Evolutionary conservation across 2,888 invertebrate genomes (phyloP), one percentile per base, ranked within the genome.

Genomic region (Caenorhabditis japonica): DNA sequence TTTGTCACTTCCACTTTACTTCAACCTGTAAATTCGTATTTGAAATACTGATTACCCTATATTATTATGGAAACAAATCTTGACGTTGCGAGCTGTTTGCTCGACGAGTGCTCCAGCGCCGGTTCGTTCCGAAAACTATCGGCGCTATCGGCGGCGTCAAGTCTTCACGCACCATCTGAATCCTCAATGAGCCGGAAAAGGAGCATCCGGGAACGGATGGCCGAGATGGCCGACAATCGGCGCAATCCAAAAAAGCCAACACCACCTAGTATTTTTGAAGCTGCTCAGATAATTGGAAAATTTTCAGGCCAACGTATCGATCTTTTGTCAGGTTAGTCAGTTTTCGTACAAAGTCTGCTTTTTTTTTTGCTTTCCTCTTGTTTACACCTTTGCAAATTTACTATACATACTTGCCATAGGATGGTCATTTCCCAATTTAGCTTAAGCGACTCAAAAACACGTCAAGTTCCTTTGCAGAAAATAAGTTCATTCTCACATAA

Each of bases 241-340:
- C 33, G 66, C 17, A 66, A 69, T 41, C 74, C 76, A 1, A 77
- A 81, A 52, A 73, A 79, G 36, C 79, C 77, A n/a, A 75, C 79
- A 43, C 79, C 79, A 3, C 79, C 81, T 12, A 76, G 76, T 34
- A 81, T 81, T 23, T 81, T 81, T 41, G 81, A 81, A 51, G 81
- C 81, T 12, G 81, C 81, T 13, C 76, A 77, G 33, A 44, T 81
- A 52, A 78, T 81, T 64, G 79, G 79, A 36, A 79, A 79, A 25
- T 72, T 79, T 55, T 53, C 49, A 17, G 75, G 76, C 12, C 81
- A 83, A 53, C 49, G 84, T 47, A 84, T 84, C 41, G 84, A 84
- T 58, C 62, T 84, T n/a, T 58, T 84, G n/a, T 79, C 82, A 41
- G 84, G 84, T 84, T 46, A 41, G 80, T 70, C 36, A n/a, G n/a